Evolutionary conservation across 2,113 vertebrate genomes (phyloP).

Genomic region (Lycaon pictus): DNA sequence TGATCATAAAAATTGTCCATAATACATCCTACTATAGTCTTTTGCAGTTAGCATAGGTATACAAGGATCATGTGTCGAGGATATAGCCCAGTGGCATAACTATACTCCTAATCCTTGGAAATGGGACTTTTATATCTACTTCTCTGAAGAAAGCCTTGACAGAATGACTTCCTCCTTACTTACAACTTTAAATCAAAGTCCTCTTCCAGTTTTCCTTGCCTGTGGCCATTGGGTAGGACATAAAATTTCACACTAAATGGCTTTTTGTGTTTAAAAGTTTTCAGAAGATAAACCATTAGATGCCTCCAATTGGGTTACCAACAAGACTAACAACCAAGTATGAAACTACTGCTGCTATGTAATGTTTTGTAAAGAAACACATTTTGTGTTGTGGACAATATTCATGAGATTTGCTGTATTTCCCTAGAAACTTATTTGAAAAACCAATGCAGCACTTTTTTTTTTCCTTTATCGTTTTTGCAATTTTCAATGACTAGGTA

Average conservation of each 20-base stretch:
- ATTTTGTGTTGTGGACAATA: slow-evolving; percentile 51
- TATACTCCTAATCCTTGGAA: slow-evolving; percentile 38
- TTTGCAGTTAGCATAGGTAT: slow-evolving; percentile 34
- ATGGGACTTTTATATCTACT: not conserved
- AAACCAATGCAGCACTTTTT: slow-evolving; percentile 69
- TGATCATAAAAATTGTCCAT: not conserved
- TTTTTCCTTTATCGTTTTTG: slow-evolving; percentile 59
- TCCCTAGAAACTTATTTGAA: slow-evolving; percentile 57
- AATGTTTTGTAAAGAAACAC: slow-evolving; percentile 43
- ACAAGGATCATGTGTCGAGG: not conserved
- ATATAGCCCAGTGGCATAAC: not conserved
- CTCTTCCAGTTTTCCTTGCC: not conserved
- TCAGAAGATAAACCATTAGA: slow-evolving; percentile 68
- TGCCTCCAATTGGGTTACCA: slow-evolving; percentile 50
- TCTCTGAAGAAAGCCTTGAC: not conserved
- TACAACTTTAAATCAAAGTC: slow-evolving; percentile 20
- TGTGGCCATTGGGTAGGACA: not conserved
- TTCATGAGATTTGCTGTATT: slow-evolving; percentile 32
- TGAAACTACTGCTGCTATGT: slow-evolving; percentile 49
- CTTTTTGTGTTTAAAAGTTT: slow-evolving; percentile 55
- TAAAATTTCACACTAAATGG: slow-evolving; percentile 54
- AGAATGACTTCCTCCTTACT: not conserved
- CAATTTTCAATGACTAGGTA: slow-evolving; percentile 65
- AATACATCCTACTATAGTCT: not conserved
- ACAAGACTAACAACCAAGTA: slow-evolving; percentile 54